Evolutionary conservation across 1,140 invertebrate genomes (phyloP).

Genomic region (Conopomorpha cramerella): DNA sequence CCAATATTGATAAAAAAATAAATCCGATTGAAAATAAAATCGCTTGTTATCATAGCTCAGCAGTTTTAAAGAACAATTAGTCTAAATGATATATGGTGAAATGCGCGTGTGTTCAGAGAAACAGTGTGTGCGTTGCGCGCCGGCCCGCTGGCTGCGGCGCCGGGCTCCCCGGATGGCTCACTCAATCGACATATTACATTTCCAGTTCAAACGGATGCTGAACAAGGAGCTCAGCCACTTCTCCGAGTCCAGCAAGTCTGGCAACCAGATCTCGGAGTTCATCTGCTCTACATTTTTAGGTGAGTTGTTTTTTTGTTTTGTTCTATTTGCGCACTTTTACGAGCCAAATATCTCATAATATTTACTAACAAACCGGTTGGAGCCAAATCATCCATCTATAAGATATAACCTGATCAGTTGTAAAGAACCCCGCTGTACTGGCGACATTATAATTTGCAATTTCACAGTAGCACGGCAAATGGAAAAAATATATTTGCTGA

Average conservation of each 20-base stretch:
- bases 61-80: no score
- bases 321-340: constrained; percentile 3
- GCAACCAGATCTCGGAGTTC: constrained; percentile 98
- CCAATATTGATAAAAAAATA: no score
- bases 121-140: constrained; percentile 30
- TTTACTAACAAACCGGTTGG: no score
- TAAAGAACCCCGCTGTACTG: no score
- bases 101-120: constrained; percentile 45
- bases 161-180: constrained; percentile 34
- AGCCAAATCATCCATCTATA: no score
- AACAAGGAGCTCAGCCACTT: constrained; percentile 99
- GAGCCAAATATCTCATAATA: no score
- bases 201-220: constrained; percentile 99
- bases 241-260: constrained; percentile 97
- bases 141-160: constrained; percentile 35
- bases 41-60: no score
- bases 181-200: constrained; percentile 52
- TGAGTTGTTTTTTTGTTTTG: constrained; percentile 61
- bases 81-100: constrained; percentile 14
- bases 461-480: no score
- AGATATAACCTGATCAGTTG: no score
- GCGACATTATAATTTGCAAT: no score
- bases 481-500: no score
- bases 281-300: constrained; percentile 98
- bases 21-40: no score